Base-by-base conservation (phyloP, 2,888 invertebrate genomes). In the Salticus scenicus region DNA sequence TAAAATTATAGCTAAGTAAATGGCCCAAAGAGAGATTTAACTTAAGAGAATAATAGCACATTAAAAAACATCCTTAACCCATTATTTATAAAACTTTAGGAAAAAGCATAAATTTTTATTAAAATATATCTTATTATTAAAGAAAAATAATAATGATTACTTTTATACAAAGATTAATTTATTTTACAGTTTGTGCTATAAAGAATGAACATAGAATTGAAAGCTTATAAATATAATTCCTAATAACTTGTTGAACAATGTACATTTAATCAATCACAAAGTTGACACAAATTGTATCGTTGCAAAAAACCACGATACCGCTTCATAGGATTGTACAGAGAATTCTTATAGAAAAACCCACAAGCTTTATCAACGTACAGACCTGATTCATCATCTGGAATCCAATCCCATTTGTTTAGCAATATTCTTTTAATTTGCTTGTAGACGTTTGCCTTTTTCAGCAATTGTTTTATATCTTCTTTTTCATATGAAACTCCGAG, bases 251-350 rank as follows among this genome's bases (percentile, higher is more conserved):
- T 12, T 8, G 7, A 8, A 7, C 37, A 37, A 17, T 47, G 17
- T n/a, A n/a, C n/a, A n/a, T 47, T 57, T n/a, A n/a, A n/a, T 83
- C 67, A 84, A 57, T 84, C 83, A 69, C 83, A 84, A 41, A 69
- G 73, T 69, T 78, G 63, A 42, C 83, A 84, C 37, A 84, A 67
- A 33, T 84, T 84, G n/a, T 84, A 77, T 30, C 73, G 51, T 31
- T 84, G 83, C 0, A 84, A 73, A 24, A 77, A 27, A 1, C 79
- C 85, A 0, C 51, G 33, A 5, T 47, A 57, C 63, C 57, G 72
- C 30, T 67, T 30, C 70, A 86, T 67, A 10, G 86, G 76, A 57
- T 86, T 80, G 37, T 86, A 86, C 20, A 86, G 51, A n/a, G 86
- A 86, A 33, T 76, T 80, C 30, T 67, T 80, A 27, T 86, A 86